phyloP scores from a whole-genome alignment of 2,113 vertebrate genomes.

The Ahaetulla prasina region DNA sequence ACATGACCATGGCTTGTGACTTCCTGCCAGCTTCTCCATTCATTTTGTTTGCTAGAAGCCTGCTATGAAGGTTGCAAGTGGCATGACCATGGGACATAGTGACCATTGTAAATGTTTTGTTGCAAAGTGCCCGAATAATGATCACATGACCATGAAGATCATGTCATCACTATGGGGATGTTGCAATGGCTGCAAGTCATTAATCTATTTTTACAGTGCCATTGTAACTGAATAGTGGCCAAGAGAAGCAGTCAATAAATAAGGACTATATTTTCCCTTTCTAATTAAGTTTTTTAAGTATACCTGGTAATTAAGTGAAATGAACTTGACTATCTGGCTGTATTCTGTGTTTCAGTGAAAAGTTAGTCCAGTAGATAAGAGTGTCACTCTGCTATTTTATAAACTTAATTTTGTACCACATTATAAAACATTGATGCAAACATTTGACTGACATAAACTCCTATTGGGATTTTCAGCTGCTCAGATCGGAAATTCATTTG shows the following conservation, averaged over 20 bases:
- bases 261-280: neutral
- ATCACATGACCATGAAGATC: neutral
- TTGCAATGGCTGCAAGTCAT: neutral
- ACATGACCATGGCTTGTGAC: neutral
- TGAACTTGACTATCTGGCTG: neutral
- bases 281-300: neutral
- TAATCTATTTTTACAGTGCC: neutral
- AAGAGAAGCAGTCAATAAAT: neutral
- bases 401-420: neutral
- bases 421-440: neutral
- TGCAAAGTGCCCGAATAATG: neutral
- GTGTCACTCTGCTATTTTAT: neutral
- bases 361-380: neutral
- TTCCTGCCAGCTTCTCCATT: neutral
- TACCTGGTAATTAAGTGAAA: neutral
- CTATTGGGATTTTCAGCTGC: neutral
- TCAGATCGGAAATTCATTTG: constrained; percentile 60
- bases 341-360: neutral
- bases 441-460: neutral
- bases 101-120: neutral
- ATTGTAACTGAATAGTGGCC: neutral
- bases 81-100: neutral
- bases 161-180: neutral
- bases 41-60: neutral
- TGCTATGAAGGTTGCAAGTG: neutral